Evolutionary conservation across 2,797 vertebrate genomes (phyloP).

Genomic region (Scolopax rusticola): DNA sequence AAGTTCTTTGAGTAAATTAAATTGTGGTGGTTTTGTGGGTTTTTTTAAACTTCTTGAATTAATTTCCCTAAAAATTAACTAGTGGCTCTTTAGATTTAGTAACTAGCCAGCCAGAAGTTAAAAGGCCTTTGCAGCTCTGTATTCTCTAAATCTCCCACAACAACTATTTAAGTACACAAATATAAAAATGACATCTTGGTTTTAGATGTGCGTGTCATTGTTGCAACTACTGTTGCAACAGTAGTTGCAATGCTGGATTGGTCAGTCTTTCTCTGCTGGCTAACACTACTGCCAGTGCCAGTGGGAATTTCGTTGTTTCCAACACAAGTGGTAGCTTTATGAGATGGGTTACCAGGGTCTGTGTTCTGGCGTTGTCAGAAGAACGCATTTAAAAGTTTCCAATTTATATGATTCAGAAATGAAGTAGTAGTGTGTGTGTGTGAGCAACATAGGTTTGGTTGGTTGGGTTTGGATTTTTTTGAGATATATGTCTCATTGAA

Average conservation of each 20-base stretch:
- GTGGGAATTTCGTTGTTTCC: background rate
- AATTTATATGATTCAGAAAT: background rate
- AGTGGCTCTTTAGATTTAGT: background rate
- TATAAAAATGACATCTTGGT: background rate
- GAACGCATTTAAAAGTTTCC: background rate
- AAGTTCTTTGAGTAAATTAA: background rate
- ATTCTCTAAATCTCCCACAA: background rate
- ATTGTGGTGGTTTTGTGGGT: background rate
- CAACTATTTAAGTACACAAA: background rate
- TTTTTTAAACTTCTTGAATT: background rate
- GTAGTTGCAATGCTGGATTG: background rate
- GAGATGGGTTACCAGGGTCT: background rate
- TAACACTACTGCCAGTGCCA: background rate
- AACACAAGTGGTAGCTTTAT: background rate
- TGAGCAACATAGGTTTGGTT: fast-evolving
- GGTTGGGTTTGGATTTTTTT: background rate
- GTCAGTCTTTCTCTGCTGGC: background rate
- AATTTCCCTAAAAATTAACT: background rate
- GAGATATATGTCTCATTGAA: background rate
- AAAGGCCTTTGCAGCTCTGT: background rate
- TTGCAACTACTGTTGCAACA: background rate
- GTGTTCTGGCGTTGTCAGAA: fast-evolving
- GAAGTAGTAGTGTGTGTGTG: no score
- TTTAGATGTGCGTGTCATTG: background rate
- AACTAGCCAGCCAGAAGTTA: background rate